Conservation (phyloP, 2,888 invertebrate species). For the Zhengitettix transpicula region DNA sequence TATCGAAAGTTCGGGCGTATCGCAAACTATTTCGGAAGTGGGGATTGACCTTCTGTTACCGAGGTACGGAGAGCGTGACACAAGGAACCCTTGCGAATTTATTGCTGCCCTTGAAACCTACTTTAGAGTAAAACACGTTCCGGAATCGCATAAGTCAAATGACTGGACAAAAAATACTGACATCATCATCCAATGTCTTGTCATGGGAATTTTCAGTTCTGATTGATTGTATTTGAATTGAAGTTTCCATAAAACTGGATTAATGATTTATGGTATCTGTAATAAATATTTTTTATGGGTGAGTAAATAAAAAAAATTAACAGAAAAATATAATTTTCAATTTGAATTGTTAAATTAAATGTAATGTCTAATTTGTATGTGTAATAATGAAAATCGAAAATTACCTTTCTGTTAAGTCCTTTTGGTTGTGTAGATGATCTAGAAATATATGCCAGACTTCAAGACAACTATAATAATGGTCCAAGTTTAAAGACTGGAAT, state of each 20-base stretch:
- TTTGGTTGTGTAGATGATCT: slow-evolving; percentile 18
- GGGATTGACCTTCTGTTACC: too few relatives aligned
- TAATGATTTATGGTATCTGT: slow-evolving; percentile 51
- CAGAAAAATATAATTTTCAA: background rate
- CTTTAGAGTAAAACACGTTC: too few relatives aligned
- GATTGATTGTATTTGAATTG: slow-evolving; percentile 56
- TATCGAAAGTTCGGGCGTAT: too few relatives aligned
- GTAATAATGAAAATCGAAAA: too few relatives aligned
- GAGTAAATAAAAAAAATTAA: too few relatives aligned
- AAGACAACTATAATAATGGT: slow-evolving; percentile 54
- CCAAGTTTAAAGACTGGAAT: slow-evolving; percentile 52
- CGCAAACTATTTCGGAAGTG: too few relatives aligned
- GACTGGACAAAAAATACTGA: slow-evolving; percentile 22
- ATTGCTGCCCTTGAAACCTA: too few relatives aligned
- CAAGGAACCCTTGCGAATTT: too few relatives aligned
- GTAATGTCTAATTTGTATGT: too few relatives aligned
- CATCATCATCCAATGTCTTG: slow-evolving; percentile 57
- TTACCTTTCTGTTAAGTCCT: too few relatives aligned
- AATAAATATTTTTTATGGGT: background rate
- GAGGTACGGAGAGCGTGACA: too few relatives aligned
- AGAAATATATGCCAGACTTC: slow-evolving; percentile 61
- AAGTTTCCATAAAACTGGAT: slow-evolving; percentile 54
- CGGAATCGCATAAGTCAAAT: background rate
- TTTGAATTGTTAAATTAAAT: too few relatives aligned
- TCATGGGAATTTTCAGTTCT: slow-evolving; percentile 59